These are phyloP conservation scores for Archocentrus centrarchus DNA, from an alignment of 2,113 vertebrate species.

Conservation along the genomic window DNA sequence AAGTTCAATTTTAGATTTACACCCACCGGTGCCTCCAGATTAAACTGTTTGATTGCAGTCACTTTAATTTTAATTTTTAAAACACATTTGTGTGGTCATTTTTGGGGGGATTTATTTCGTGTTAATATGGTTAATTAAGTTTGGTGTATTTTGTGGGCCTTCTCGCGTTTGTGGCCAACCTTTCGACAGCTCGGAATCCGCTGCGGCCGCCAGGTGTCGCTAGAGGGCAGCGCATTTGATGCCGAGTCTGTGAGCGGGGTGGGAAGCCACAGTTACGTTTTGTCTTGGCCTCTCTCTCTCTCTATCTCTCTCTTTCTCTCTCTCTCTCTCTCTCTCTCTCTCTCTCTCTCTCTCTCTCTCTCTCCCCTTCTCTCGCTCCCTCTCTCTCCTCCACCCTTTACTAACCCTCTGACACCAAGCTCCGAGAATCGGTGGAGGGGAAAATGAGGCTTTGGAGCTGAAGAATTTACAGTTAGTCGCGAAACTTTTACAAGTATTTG, in stretches of 20 bases:
- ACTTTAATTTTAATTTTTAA: neutral
- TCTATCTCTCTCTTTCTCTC: constrained; percentile 10
- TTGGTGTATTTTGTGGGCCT: constrained; percentile 44
- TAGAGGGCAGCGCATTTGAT: constrained; percentile 86
- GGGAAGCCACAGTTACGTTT: constrained; percentile 70
- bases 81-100: neutral
- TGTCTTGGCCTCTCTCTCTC: constrained; percentile 38
- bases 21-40: neutral
- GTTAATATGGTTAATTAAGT: neutral
- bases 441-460: constrained; percentile 80
- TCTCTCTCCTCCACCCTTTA: constrained; percentile 36
- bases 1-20: neutral
- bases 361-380: neutral
- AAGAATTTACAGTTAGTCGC: constrained; percentile 85
- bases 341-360: constrained; percentile 27
- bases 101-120: neutral
- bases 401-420: constrained; percentile 76
- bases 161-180: neutral
- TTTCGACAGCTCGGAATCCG: neutral
- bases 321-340: constrained; percentile 13
- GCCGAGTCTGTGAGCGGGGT: neutral
- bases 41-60: neutral
- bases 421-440: constrained; percentile 74
- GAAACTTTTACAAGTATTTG: constrained; percentile 88
- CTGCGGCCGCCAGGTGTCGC: constrained; percentile 93